Evolutionary conservation across 2,888 invertebrate genomes (phyloP), one percentile per base, ranked within the genome.

Genomic region (Tachina lurida): DNA sequence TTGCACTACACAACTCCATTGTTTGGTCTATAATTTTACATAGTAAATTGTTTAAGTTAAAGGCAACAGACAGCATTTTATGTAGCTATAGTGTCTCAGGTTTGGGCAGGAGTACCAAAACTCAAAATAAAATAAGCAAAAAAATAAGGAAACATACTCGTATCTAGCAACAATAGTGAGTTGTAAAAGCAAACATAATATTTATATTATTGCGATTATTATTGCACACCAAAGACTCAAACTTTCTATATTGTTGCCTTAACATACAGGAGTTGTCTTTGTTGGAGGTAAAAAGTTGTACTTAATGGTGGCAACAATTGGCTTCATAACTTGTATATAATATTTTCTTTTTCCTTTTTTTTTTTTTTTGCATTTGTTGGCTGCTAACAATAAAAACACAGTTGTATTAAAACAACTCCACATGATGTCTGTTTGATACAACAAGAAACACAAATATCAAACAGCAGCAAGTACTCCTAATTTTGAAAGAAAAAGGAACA

Each of bases 251-350:
- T 58, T 49, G 49, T 49, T 73, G 39, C 19, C 15, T 62, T 10
- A 19, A 10, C 47, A 39, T 45, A 17, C 7, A 60, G 45, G 5
- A 12, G 67, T 45, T 54, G 68, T 52, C 43, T 60, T 47, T 77
- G 74, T 60, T 70, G 13, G 54, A 43, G 49, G 63, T 63, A 41
- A 43, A 70, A 56, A 22, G 68, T 62, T 75, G 31, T 60, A 70
- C 19, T 62, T 80, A 80, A 84, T 76, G 71, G 54, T 81, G 77
- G 73, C 77, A 77, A 62, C 81, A 85, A 85, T 85, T 85, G 85
- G 74, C 85, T 82, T 85, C 85, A 85, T 85, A 85, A 85, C 81
- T 85, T 74, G 68, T 85, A 58, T 56, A 81, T 78, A n/a, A 74
- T 31, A 73, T 56, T 73, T 65, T 65, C 15, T 13, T 81, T 58